A percentile compares a stretch with the other conserved stretches of the same genome.
Conservation (phyloP, 2,113 vertebrate species). For the Melanocharis versteri region DNA sequence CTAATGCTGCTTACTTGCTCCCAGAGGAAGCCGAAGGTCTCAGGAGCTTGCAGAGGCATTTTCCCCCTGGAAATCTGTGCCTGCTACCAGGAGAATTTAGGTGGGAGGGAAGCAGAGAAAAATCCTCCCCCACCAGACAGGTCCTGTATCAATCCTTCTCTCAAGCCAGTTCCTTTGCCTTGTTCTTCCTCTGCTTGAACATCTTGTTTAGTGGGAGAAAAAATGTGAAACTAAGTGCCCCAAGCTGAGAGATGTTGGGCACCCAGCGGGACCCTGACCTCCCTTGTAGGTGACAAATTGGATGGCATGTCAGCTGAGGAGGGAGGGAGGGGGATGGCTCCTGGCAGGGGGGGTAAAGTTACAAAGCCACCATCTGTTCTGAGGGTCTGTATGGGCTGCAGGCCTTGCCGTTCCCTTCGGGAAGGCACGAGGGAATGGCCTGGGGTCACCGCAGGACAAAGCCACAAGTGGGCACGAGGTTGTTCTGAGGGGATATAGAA, state of each 20-base stretch:
- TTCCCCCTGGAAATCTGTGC: neutral
- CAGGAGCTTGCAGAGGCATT: neutral
- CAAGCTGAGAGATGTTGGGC: constrained; percentile 47
- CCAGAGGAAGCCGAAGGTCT: neutral
- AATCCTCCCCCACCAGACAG: neutral
- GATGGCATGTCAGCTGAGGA: constrained; percentile 57
- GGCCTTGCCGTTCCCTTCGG: constrained; percentile 66
- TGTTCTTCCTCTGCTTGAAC: neutral
- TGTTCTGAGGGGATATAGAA: neutral
- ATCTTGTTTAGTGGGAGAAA: neutral
- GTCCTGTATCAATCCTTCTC: neutral
- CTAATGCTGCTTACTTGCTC: neutral
- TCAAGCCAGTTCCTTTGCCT: neutral
- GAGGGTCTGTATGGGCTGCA: constrained; percentile 75
- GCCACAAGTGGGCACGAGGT: neutral
- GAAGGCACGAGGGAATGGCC: neutral
- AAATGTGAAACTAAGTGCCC: constrained; percentile 34
- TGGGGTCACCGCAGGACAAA: neutral
- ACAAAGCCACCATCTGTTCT: constrained; percentile 84
- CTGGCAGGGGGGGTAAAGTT: constrained; percentile 74
- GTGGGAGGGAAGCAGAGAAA: neutral
- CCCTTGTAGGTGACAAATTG: constrained; percentile 75
- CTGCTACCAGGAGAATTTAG: neutral
- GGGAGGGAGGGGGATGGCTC: neutral
- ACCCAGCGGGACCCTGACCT: constrained; percentile 72